Evolutionary conservation across 2,797 vertebrate species (phyloP).

Genomic region (Crenichthys baileyi): DNA sequence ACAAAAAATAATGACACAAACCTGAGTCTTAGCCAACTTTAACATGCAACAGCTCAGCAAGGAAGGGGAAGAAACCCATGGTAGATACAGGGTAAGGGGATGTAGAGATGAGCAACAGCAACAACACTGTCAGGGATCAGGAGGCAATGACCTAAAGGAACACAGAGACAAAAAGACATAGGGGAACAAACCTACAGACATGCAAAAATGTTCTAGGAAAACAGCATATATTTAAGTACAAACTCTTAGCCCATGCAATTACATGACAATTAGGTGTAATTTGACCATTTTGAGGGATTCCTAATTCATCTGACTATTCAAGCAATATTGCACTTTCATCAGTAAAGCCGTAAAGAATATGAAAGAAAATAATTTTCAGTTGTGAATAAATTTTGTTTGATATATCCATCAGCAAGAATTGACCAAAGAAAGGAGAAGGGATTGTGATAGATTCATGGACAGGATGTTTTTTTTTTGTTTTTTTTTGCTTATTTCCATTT

Average conservation of each 20-base stretch:
- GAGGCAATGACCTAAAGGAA: background rate
- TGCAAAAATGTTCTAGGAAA: background rate
- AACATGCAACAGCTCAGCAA: background rate
- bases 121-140: conserved; percentile 2
- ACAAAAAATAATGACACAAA: background rate
- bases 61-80: background rate
- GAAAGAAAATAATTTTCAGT: conserved; percentile 52
- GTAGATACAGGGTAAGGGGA: background rate
- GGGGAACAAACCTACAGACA: background rate
- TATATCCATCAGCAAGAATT: conserved; percentile 56
- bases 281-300: conserved; percentile 62
- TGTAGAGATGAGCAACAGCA: conserved; percentile 6
- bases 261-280: conserved; percentile 64
- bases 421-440: conserved; percentile 50
- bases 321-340: conserved; percentile 38
- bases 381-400: conserved; percentile 60
- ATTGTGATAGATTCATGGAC: conserved; percentile 41
- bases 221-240: background rate
- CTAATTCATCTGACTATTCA: conserved; percentile 42
- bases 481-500: conserved; percentile 26
- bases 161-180: background rate
- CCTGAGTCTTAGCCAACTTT: background rate
- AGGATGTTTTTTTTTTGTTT: conserved; percentile 5
- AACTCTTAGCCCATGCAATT: conserved; percentile 17
- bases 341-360: conserved; percentile 22